Percentiles rank a stretch among this genome's conserved stretches.
phyloP scores from a whole-genome alignment of 1,140 invertebrate genomes.

The Globodera rostochiensis region DNA sequence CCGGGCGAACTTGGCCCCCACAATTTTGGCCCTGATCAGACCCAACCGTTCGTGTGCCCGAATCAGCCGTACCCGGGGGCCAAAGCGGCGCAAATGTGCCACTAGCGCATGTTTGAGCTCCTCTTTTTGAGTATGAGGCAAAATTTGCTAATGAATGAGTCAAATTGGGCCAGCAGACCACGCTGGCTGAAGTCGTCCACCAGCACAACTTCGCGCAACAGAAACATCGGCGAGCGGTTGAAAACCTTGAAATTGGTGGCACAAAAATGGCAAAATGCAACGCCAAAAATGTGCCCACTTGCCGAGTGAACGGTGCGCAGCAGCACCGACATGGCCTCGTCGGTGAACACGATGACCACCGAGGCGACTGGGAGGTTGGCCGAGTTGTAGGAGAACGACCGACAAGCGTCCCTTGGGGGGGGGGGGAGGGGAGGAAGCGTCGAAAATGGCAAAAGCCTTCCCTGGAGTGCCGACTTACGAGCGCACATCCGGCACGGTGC shows the following conservation, averaged over 20 bases:
- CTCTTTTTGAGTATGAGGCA: conserved; percentile 19
- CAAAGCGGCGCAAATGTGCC: conserved; percentile 73
- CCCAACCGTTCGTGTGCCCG: conserved; percentile 77
- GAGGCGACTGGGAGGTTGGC: conserved; percentile 48
- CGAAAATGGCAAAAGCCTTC: not conserved
- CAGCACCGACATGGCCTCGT: conserved; percentile 83
- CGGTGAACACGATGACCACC: conserved; percentile 76
- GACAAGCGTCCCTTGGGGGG: conserved; percentile 11
- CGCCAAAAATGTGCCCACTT: conserved; percentile 66
- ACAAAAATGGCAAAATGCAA: conserved; percentile 67
- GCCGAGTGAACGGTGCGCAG: conserved; percentile 82
- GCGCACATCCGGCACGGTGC: conserved; percentile 36
- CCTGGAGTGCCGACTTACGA: not conserved
- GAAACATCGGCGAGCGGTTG: conserved; percentile 74
- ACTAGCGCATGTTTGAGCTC: conserved; percentile 77
- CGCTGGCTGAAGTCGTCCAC: conserved; percentile 85
- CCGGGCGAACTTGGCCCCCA: conserved; percentile 83
- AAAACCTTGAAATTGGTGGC: conserved; percentile 67
- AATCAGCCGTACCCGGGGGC: conserved; percentile 74
- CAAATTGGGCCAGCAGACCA: conserved; percentile 70
- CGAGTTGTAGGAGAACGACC: conserved; percentile 36
- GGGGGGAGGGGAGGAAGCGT: not conserved
- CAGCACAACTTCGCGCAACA: conserved; percentile 82
- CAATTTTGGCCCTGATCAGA: conserved; percentile 77
- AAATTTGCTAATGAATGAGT: conserved; percentile 10